Evolutionary conservation across 2,888 invertebrate species (phyloP), one percentile per base, ranked within the genome.

Genomic region (Drosophila affinis): DNA sequence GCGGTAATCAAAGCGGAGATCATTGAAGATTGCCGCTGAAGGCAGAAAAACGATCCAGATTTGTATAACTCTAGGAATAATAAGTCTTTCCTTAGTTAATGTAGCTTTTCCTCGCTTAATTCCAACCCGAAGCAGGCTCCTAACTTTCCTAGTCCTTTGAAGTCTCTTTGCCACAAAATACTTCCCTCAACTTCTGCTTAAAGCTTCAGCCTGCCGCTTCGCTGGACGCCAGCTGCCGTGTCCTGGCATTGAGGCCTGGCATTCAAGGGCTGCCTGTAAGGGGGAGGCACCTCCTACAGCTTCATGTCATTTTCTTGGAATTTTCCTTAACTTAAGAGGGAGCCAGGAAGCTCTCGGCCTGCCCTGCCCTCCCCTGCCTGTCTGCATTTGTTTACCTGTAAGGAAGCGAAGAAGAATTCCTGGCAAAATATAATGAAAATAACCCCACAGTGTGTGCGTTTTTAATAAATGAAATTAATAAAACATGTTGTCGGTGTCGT

Each of bases 401-500:
- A 10, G 12, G n/a, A n/a, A n/a, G 14, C n/a, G 5, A 39, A n/a
- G 59, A 32, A 57, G 61, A 55, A 55, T 56, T 32, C 64, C 62
- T 77, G 65, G 62, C 60, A 55, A 72, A 79, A 79, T 76, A 59
- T 80, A 80, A 81, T 80, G 72, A 80, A 78, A 78, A 78, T 77
- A 87, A 75, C 82, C 81, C 72, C 39, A 39, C 27, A 77, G 74
- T 75, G 77, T 77, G 75, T 78, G 75, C 80, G 46, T 78, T 86
- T 88, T 90, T 89, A 85, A 80, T 80, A 89, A 89, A 88, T 85
- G 77, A 85, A 90, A 88, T 90, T 89, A 90, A 87, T 89, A 87
- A 89, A 86, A 83, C 75, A 87, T 85, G 78, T 80, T 81, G 53
- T 71, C 24, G 78, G 79, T 78, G 53, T 71, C 24, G 47, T 9